Conservation (phyloP, 2,113 vertebrate species). For the Silurus meridionalis region DNA sequence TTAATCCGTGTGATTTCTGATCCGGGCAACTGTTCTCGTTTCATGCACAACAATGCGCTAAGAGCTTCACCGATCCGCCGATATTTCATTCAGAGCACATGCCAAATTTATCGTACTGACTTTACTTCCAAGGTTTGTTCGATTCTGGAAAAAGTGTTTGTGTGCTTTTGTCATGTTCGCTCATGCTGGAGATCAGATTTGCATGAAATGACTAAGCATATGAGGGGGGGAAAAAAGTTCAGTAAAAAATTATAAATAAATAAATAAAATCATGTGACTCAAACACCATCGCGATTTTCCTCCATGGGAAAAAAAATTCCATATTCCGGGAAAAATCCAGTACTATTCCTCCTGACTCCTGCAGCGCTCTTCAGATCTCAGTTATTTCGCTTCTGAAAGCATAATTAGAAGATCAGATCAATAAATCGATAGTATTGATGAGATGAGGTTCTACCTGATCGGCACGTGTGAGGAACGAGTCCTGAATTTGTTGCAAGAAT, state of each 20-base stretch:
- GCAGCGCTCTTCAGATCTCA: background rate
- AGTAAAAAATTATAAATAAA: background rate
- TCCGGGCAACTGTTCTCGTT: constrained; percentile 20
- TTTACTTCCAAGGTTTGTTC: background rate
- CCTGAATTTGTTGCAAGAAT: too few species aligned
- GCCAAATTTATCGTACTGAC: background rate
- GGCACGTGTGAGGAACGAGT: background rate
- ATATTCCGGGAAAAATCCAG: background rate
- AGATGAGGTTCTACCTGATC: constrained; percentile 20
- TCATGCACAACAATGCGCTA: constrained; percentile 24
- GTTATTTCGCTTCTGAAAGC: constrained; percentile 14
- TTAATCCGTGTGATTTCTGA: constrained; percentile 46
- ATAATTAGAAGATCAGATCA: constrained; percentile 41
- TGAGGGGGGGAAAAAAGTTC: too few species aligned
- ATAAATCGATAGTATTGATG: constrained; percentile 40
- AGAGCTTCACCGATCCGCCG: constrained; percentile 17
- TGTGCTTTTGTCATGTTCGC: too few species aligned
- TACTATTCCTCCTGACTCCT: background rate
- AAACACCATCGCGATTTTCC: background rate
- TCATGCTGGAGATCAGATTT: too few species aligned
- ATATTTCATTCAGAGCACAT: background rate
- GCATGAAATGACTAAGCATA: too few species aligned
- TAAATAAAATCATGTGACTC: background rate
- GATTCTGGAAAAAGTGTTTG: background rate
- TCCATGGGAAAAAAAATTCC: background rate